A percentile compares a stretch with the other conserved stretches of the same genome.
phyloP scores from a whole-genome alignment of 2,113 vertebrate genomes.

The Eurypyga helias region DNA sequence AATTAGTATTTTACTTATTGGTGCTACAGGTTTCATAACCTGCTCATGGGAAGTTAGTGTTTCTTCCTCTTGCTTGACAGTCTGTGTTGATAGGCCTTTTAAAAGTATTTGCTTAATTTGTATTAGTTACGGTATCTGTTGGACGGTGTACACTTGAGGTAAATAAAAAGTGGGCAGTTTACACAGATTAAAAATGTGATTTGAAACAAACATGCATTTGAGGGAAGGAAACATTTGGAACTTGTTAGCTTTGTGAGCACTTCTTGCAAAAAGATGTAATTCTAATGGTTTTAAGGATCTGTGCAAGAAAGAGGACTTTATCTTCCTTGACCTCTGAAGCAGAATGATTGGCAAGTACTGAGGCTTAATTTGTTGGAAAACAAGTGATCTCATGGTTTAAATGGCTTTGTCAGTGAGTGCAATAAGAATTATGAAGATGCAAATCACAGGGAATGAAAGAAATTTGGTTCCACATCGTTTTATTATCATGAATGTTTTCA shows the following conservation, averaged over 20 bases:
- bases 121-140: constrained; percentile 45
- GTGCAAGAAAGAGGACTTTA: constrained; percentile 41
- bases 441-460: constrained; percentile 61
- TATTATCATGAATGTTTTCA: constrained; percentile 28
- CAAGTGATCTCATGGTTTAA: constrained; percentile 74
- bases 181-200: constrained; percentile 70
- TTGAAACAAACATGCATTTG: constrained; percentile 71
- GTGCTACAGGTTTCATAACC: neutral
- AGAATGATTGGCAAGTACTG: constrained; percentile 59
- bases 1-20: neutral
- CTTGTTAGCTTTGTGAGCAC: constrained; percentile 66
- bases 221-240: constrained; percentile 75
- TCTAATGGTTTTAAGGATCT: constrained; percentile 54
- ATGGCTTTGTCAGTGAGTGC: constrained; percentile 52
- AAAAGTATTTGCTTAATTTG: constrained; percentile 30
- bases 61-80: neutral
- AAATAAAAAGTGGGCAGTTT: constrained; percentile 67
- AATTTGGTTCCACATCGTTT: constrained; percentile 10
- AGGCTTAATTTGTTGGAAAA: constrained; percentile 68
- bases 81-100: neutral
- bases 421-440: constrained; percentile 53
- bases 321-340: constrained; percentile 49
- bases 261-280: constrained; percentile 50
- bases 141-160: constrained; percentile 38
- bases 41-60: neutral